A percentile compares a stretch with the other conserved stretches of the same genome.
Conservation (phyloP, 2,797 vertebrate species). For the Erpetoichthys calabaricus region DNA sequence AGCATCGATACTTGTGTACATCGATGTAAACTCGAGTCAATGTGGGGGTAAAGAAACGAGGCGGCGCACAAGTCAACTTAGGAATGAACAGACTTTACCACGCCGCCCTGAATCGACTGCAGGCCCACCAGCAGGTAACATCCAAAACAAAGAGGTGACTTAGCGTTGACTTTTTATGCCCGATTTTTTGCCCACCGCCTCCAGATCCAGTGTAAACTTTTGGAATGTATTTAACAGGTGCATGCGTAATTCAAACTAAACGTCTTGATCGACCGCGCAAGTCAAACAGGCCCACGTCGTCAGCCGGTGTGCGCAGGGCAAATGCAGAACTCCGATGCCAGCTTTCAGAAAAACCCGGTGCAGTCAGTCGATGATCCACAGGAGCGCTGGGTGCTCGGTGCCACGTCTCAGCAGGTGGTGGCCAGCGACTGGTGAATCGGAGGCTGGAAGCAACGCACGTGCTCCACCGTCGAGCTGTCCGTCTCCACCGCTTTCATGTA, state of each 20-base stretch:
- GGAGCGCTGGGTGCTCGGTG: conserved; percentile 16
- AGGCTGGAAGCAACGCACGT: conserved; percentile 95
- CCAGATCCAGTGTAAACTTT: too few species aligned
- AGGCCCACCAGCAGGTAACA: too few species aligned
- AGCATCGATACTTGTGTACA: too few species aligned
- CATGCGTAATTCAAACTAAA: not conserved
- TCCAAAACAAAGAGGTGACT: too few species aligned
- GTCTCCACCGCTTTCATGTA: conserved; percentile 98
- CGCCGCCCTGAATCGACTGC: too few species aligned
- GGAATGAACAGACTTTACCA: too few species aligned
- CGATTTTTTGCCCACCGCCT: too few species aligned
- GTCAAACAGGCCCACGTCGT: not conserved
- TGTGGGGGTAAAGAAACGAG: too few species aligned
- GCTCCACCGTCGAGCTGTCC: conserved; percentile 94
- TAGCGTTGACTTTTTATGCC: too few species aligned
- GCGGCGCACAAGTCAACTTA: too few species aligned
- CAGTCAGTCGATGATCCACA: not conserved
- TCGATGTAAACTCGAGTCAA: too few species aligned
- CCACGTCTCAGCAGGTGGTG: conserved; percentile 73
- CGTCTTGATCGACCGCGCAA: not conserved
- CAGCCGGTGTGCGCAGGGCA: not conserved
- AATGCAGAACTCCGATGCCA: not conserved
- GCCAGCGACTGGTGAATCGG: conserved; percentile 96
- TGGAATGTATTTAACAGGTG: too few species aligned
- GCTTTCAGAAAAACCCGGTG: not conserved